Percentiles rank a stretch among this genome's conserved stretches.
Evolutionary conservation across 2,888 invertebrate genomes (phyloP).

Genomic region (Acanthosepion esculentum): DNA sequence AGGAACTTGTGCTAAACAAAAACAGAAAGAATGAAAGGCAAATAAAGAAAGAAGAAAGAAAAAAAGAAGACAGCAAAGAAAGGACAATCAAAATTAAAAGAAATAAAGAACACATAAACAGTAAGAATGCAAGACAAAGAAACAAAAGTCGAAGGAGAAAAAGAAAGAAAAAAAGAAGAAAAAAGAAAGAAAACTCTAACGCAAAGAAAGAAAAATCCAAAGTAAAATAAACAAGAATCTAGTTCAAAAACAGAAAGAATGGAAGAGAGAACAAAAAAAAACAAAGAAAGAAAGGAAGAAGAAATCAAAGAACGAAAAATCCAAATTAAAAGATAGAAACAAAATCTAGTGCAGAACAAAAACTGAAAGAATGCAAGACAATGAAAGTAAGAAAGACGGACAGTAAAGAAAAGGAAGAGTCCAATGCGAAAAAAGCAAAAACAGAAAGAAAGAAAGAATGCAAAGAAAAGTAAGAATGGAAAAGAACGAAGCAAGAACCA

Average conservation of each 20-base stretch:
- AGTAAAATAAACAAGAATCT: background rate
- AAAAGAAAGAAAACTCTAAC: background rate
- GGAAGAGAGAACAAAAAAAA: background rate
- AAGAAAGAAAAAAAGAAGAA: background rate
- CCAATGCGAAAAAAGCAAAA: background rate
- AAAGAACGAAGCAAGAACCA: no score
- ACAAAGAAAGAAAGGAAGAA: background rate
- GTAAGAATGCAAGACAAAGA: background rate
- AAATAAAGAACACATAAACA: background rate
- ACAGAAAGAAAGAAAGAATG: no score
- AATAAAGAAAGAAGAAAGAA: background rate
- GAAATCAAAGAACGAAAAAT: background rate
- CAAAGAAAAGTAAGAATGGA: no score
- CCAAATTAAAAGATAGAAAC: background rate
- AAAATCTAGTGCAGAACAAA: no score
- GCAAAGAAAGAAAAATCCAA: background rate
- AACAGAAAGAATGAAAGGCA: background rate
- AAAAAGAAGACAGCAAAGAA: background rate
- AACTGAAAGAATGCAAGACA: no score
- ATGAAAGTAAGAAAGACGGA: background rate
- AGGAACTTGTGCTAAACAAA: background rate
- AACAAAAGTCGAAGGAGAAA: background rate
- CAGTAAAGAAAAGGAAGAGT: background rate
- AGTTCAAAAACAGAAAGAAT: background rate
- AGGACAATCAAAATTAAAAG: no score